Percentiles rank a stretch among this genome's conserved stretches.
Conservation (phyloP, 1,140 invertebrate genomes). For the Conus betulinus region DNA sequence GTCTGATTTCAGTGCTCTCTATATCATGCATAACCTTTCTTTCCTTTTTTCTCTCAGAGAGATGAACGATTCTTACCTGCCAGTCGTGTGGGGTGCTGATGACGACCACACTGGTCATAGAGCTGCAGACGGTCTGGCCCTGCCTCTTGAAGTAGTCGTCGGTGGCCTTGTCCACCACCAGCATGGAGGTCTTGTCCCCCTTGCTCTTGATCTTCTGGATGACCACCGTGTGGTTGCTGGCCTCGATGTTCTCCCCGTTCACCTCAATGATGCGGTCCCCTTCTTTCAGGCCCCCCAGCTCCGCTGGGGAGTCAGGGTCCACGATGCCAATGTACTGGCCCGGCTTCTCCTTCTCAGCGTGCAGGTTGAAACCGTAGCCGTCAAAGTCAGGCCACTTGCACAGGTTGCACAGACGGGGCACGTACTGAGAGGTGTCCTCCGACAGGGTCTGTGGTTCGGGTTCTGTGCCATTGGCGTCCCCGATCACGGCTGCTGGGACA, state of each 20-base stretch:
- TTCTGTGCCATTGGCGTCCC: constrained; percentile 2
- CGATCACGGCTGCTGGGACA: background rate
- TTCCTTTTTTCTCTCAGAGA: too few relatives aligned
- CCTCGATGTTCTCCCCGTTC: constrained; percentile 82
- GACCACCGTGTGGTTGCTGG: constrained; percentile 94
- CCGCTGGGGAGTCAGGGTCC: constrained; percentile 93
- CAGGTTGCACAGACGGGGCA: constrained; percentile 69
- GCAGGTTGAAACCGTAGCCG: constrained; percentile 98
- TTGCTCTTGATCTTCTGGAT: constrained; percentile 83
- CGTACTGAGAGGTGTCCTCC: constrained; percentile 38
- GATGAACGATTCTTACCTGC: constrained; percentile 4
- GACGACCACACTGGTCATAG: constrained; percentile 77
- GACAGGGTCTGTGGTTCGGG: background rate
- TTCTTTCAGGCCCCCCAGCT: constrained; percentile 90
- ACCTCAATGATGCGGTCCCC: constrained; percentile 92
- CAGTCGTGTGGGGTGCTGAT: constrained; percentile 17
- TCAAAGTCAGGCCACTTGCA: constrained; percentile 93
- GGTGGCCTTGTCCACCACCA: constrained; percentile 90
- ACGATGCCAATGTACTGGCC: constrained; percentile 99
- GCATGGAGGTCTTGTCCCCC: constrained; percentile 88
- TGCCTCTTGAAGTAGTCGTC: constrained; percentile 85
- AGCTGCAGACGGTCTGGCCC: constrained; percentile 80
- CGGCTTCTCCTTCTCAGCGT: constrained; percentile 94
- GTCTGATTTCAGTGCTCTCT: too few relatives aligned
- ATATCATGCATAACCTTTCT: too few relatives aligned